Percentiles rank a stretch among this genome's conserved stretches.
Conservation (phyloP, 2,113 vertebrate genomes). For the Dissostichus mawsoni region DNA sequence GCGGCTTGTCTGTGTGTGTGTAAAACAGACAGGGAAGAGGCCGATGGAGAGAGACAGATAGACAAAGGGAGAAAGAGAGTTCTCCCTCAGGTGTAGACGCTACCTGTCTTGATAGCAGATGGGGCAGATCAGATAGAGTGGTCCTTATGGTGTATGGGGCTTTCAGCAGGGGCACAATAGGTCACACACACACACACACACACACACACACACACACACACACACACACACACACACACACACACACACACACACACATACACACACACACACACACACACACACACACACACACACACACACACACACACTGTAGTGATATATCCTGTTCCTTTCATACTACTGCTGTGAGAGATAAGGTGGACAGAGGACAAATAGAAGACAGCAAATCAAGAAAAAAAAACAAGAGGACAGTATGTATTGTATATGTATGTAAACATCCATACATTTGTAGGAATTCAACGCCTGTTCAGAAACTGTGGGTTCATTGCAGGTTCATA, state of each 20-base stretch:
- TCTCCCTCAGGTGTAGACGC: conserved; percentile 62
- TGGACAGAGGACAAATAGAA: conserved; percentile 34
- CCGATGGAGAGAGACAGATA: conserved; percentile 58
- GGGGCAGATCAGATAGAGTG: conserved; percentile 67
- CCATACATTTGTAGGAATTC: background rate
- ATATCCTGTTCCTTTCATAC: conserved; percentile 35
- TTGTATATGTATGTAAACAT: background rate
- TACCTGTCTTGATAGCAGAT: conserved; percentile 79
- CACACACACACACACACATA: background rate
- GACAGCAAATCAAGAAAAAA: conserved; percentile 4
- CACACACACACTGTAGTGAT: conserved; percentile 15
- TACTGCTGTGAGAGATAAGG: conserved; percentile 17
- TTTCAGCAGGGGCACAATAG: conserved; percentile 52
- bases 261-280: conserved; percentile 13
- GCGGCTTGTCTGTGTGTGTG: conserved; percentile 6
- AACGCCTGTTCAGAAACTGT: conserved; percentile 9
- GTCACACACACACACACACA: conserved; percentile 37
- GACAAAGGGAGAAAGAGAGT: conserved; percentile 56
- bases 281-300: conserved; percentile 21
- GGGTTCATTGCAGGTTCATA: conserved; percentile 47
- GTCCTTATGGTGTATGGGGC: conserved; percentile 52
- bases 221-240: conserved; percentile 21
- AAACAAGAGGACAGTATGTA: background rate
- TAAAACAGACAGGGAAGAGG: conserved; percentile 39
- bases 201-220: background rate